Base-by-base conservation (phyloP, 1,140 invertebrate genomes). In the Tetraneura akinire region DNA sequence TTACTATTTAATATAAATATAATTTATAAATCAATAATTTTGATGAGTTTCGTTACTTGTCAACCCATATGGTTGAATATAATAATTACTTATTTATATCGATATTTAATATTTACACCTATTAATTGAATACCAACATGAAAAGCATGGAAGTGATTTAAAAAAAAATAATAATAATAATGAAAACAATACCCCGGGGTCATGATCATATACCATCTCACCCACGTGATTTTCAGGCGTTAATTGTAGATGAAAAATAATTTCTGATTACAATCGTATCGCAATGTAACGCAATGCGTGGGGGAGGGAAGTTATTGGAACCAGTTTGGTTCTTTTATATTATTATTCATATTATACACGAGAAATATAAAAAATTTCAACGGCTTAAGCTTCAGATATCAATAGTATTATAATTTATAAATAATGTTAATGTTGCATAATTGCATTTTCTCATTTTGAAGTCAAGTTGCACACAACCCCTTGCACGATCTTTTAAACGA, bases 221-320 rank as follows among this genome's bases (percentile, higher is more conserved):
- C 74, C 74, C 21, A 78, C 74, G 5, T 42, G 8, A 62, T 1
- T 62, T 78, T 26, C 55, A 78, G 37, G 32, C 55, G 74, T 78
- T 78, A 45, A 78, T 29, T 62, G 74, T 60, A 57, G 37, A 62
- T 45, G 37, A 29, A 21, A 76, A 23, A 76, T 55, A 76, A 76
- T 76, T 55, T 76, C 42, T 29, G 51, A 76, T 76, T 8, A 57
- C 71, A 76, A 76, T 76, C 71, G 21, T 78, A 78, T 60, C 55
- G 21, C 55, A 18, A 78, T 26, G 21, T 23, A 76, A 76, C 5
- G 14, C 10, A 26, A 47, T n/a, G 51, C 8, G 51, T 26, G 14
- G 5, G 29, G 3, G 3, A 26, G 26, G 3, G 29, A 57, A 57
- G 55, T 3, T 23, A 57, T 42, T 57, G 32, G 32, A 76, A 76